Conservation (phyloP, 2,797 vertebrate species). For the Myotis myotis region DNA sequence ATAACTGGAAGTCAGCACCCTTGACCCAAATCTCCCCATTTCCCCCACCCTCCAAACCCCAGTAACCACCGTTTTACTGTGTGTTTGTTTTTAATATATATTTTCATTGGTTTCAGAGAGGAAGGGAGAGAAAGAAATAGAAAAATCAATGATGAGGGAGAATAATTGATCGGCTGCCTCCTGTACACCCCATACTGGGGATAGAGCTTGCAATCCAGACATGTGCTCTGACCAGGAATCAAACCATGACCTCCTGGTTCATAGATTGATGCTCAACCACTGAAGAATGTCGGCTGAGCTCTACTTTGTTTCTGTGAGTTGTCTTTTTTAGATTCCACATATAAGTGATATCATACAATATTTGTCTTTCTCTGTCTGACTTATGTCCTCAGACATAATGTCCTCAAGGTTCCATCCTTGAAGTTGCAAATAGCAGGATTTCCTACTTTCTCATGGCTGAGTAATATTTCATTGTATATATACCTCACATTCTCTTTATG, state of each 20-base stretch:
- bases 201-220: no score
- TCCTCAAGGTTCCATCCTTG: neutral
- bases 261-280: no score
- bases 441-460: neutral
- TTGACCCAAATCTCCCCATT: neutral
- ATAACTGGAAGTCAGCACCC: neutral
- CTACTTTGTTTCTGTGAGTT: neutral
- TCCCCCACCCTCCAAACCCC: neutral
- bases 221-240: no score
- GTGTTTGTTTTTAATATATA: no score
- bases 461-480: neutral
- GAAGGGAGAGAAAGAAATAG: no score
- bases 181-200: no score
- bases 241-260: no score
- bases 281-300: no score
- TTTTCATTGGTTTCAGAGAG: no score
- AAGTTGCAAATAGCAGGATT: neutral
- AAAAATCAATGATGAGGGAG: no score
- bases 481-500: neutral
- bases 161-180: no score
- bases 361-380: neutral
- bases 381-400: neutral
- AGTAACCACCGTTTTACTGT: neutral
- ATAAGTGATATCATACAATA: neutral
- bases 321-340: neutral